Base-by-base conservation (phyloP, 2,888 invertebrate species). In the Eupsilia transversa region DNA sequence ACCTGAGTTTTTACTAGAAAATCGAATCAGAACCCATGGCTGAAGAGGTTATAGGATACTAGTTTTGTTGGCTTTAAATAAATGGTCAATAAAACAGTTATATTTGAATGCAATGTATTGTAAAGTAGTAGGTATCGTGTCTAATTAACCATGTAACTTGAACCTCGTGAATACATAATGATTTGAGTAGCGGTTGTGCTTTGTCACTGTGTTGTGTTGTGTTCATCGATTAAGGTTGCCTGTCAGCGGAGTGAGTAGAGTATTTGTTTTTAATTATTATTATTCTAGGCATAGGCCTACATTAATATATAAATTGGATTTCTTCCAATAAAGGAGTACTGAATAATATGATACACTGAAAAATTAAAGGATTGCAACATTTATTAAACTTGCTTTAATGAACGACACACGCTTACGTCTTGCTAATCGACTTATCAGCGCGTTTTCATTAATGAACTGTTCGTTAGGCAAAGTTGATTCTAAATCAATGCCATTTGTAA, bases 121-220 rank as follows among this genome's bases (percentile, higher is more conserved):
- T 59, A 46, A 63, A 64, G 49, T 56, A 5, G 75, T 75, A 75
- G 75, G 75, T 72, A 75, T 41, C 20, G 79, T 27, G 35, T 63
- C 52, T 70, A 79, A 82, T 82, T 79, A 79, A 46, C 65, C 61
- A 69, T 76, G 77, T 72, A 72, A 77, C 72, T 79, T 68, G 66
- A 60, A 66, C 59, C 70, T 77, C 61, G 46, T 83, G 83, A 80
- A 87, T 85, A 79, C 79, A 74, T 80, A 86, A 87, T 87, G 77
- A 74, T 49, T 67, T 85, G 73, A 81, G 80, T 68, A 41, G 56
- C 69, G 46, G 61, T 80, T 78, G 64, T 85, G 87, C 82, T n/a
- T 80, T 80, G 87, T 86, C 84, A 87, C 81, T 86, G 82, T 85
- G 77, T 77, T 86, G 82, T 85, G 77, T 77, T 67, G 80, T 79